A percentile compares a stretch with the other conserved stretches of the same genome.
These are phyloP conservation scores for Neoascia interrupta DNA, from an alignment of 2,888 invertebrate species.

Conservation along the genomic window DNA sequence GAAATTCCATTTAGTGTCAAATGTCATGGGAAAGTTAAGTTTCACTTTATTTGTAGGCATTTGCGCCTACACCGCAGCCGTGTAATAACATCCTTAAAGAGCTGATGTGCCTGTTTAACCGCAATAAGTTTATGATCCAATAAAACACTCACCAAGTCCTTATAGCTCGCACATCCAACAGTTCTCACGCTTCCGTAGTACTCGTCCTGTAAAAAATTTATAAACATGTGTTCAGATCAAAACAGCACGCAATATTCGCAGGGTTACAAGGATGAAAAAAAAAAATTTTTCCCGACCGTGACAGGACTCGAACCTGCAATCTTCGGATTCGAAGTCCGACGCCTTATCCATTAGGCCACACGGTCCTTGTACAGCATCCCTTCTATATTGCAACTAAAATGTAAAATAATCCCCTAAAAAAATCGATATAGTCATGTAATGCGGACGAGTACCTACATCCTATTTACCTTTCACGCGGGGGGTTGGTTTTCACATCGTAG, in stretches of 20 bases:
- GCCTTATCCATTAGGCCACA: conserved; percentile 70
- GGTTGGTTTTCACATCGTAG: too few relatives aligned
- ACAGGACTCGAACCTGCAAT: conserved; percentile 70
- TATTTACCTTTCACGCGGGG: too few relatives aligned
- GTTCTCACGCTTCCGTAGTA: conserved; percentile 38
- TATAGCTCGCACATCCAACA: conserved; percentile 48
- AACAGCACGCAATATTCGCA: too few relatives aligned
- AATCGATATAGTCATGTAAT: too few relatives aligned
- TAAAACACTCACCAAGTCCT: conserved; percentile 60
- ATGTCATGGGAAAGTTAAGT: conserved; percentile 47
- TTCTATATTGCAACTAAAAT: conserved; percentile 10
- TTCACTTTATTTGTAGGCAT: too few relatives aligned
- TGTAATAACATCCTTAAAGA: conserved; percentile 19
- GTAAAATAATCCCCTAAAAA: conserved; percentile 21
- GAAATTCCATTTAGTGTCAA: conserved; percentile 15
- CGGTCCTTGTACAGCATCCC: conserved; percentile 64
- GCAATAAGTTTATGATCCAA: too few relatives aligned
- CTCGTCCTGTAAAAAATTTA: conserved; percentile 41
- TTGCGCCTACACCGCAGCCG: too few relatives aligned
- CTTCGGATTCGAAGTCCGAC: conserved; percentile 70
- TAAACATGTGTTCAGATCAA: too few relatives aligned
- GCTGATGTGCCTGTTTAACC: background rate
- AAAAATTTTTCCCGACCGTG: conserved; percentile 44
- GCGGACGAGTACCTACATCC: too few relatives aligned
- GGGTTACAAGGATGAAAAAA: background rate